These are phyloP conservation scores for Drosophila maculinotata DNA, from an alignment of 2,888 invertebrate species.

Conservation along the genomic window DNA sequence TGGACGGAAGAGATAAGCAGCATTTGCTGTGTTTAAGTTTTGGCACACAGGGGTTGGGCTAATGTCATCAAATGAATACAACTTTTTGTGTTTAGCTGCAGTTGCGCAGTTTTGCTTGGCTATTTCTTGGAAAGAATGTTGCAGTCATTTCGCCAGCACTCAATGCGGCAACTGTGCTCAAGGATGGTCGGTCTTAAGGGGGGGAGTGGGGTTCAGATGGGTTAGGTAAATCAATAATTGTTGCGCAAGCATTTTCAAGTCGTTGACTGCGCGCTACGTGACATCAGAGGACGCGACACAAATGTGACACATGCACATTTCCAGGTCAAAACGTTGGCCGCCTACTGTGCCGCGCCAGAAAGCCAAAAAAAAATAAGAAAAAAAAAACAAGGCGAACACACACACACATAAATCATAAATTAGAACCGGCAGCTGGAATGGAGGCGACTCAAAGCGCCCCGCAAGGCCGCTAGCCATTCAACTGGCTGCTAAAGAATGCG, in stretches of 20 bases:
- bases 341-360: constrained; percentile 61
- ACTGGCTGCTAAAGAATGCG: constrained; percentile 64
- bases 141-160: constrained; percentile 38
- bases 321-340: constrained; percentile 63
- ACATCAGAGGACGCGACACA: constrained; percentile 43
- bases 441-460: constrained; percentile 44
- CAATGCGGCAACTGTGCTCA: constrained; percentile 12
- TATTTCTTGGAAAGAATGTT: constrained; percentile 67
- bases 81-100: constrained; percentile 54
- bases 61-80: constrained; percentile 48
- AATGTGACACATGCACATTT: constrained; percentile 61
- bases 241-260: constrained; percentile 69
- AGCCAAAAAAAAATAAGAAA: constrained; percentile 23
- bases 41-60: constrained; percentile 1
- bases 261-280: constrained; percentile 55
- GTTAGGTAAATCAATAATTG: constrained; percentile 54
- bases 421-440: constrained; percentile 68
- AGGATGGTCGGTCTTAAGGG: not conserved
- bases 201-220: not conserved
- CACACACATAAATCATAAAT: constrained; percentile 72
- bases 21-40: constrained; percentile 9
- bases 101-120: constrained; percentile 31
- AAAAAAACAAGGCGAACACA: constrained; percentile 14
- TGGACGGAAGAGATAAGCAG: constrained; percentile 58
- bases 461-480: constrained; percentile 40